phyloP scores from a whole-genome alignment of 2,797 vertebrate species.

The Apogon talboti region DNA sequence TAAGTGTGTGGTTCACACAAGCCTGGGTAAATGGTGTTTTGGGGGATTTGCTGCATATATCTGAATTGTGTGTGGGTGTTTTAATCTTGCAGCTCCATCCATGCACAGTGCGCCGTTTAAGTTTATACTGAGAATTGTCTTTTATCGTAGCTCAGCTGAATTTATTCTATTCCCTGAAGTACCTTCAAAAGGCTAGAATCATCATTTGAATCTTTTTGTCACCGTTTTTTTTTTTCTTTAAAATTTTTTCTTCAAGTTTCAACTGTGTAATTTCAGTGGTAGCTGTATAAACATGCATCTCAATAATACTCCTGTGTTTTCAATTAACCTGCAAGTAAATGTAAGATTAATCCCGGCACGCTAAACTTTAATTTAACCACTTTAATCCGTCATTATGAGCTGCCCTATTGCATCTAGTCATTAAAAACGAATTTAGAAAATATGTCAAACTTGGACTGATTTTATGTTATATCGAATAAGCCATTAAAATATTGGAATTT shows the following conservation, averaged over 20 bases:
- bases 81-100: conserved; percentile 48
- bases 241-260: neutral
- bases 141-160: conserved; percentile 21
- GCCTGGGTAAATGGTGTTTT: conserved; percentile 41
- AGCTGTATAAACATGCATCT: neutral
- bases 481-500: conserved; percentile 23
- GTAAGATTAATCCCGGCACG: conserved; percentile 3
- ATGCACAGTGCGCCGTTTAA: conserved; percentile 26
- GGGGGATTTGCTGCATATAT: conserved; percentile 36
- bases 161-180: conserved; percentile 28
- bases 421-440: conserved; percentile 24
- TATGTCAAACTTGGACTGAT: conserved; percentile 8
- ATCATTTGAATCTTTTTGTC: conserved; percentile 1
- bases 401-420: conserved; percentile 9
- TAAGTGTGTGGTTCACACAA: neutral
- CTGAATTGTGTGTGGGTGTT: conserved; percentile 45
- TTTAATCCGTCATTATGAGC: neutral
- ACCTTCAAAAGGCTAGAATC: neutral
- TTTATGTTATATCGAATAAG: conserved; percentile 19
- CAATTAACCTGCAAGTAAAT: conserved; percentile 18
- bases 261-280: neutral
- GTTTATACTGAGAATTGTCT: conserved; percentile 42
- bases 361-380: conserved; percentile 7
- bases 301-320: conserved; percentile 23
- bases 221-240: conserved; percentile 1